Percentiles rank a stretch among this genome's conserved stretches.
Conservation (phyloP, 2,888 invertebrate genomes). For the Acronicta psi region DNA sequence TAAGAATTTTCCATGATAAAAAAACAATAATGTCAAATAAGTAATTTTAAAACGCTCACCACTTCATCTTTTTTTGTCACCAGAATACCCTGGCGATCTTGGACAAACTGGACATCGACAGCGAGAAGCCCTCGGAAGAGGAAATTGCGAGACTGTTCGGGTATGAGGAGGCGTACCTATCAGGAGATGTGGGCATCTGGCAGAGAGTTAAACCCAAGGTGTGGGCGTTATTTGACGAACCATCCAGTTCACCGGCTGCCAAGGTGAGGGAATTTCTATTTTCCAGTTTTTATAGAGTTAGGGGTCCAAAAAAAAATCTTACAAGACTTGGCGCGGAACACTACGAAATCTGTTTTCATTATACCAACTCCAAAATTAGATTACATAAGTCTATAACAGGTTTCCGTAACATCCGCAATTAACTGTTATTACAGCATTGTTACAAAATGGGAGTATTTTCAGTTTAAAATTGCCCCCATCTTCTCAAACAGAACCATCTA, state of each 20-base stretch:
- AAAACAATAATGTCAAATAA: too few relatives aligned
- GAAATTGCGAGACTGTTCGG: conserved; percentile 98
- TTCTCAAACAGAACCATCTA: conserved; percentile 3
- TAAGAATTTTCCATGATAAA: too few relatives aligned
- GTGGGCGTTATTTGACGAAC: conserved; percentile 99
- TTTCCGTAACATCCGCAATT: too few relatives aligned
- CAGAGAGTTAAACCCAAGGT: conserved; percentile 97
- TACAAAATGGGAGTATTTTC: not conserved
- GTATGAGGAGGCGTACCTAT: conserved; percentile 94
- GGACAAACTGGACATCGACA: conserved; percentile 98
- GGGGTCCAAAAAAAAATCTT: too few relatives aligned
- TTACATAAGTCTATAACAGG: too few relatives aligned
- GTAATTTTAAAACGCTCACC: too few relatives aligned
- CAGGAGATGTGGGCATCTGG: conserved; percentile 95
- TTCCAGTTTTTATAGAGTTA: too few relatives aligned
- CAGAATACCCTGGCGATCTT: conserved; percentile 98
- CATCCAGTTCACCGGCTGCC: conserved; percentile 96
- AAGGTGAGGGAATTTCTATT: conserved; percentile 90
- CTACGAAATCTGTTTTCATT: too few relatives aligned
- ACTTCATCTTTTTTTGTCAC: conserved; percentile 54
- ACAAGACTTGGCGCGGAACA: too few relatives aligned
- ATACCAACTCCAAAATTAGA: too few relatives aligned
- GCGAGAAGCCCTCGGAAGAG: conserved; percentile 97
- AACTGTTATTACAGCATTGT: too few relatives aligned
- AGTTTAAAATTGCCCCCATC: not conserved